Evolutionary conservation across 2,888 invertebrate species (phyloP).

Genomic region (Eupithecia tripunctaria): DNA sequence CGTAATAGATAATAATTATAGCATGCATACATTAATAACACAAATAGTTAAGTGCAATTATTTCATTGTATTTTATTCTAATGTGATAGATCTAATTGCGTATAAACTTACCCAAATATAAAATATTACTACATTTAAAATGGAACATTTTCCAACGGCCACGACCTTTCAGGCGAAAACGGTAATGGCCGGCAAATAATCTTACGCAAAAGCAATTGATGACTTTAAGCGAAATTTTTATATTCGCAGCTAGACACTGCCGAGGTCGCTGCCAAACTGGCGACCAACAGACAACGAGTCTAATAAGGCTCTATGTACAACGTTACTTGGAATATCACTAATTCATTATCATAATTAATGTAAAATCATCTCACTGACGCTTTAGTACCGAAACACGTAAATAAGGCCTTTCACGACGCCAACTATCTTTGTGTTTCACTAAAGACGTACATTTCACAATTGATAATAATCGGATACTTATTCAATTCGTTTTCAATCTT

Average conservation of each 20-base stretch:
- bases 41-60: conserved; percentile 30
- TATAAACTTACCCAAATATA: conserved; percentile 33
- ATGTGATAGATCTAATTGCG: conserved; percentile 15
- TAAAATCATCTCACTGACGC: conserved; percentile 55
- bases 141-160: conserved; percentile 15
- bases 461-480: neutral
- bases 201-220: conserved; percentile 19
- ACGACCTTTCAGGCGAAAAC: conserved; percentile 24
- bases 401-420: conserved; percentile 12
- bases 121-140: conserved; percentile 18
- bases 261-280: conserved; percentile 10
- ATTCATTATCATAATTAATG: conserved; percentile 33
- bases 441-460: neutral
- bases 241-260: conserved; percentile 2
- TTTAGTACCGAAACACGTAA: conserved; percentile 44
- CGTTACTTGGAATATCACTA: conserved; percentile 40
- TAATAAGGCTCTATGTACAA: conserved; percentile 42
- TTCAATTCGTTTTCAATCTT: neutral
- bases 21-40: conserved; percentile 58
- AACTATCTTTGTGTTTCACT: neutral
- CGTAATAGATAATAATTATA: conserved; percentile 25
- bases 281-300: conserved; percentile 24
- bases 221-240: conserved; percentile 9
- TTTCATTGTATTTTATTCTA: conserved; percentile 22
- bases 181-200: conserved; percentile 18